Conservation (phyloP, 2,797 vertebrate species). For the Rhadinocentrus ornatus region DNA sequence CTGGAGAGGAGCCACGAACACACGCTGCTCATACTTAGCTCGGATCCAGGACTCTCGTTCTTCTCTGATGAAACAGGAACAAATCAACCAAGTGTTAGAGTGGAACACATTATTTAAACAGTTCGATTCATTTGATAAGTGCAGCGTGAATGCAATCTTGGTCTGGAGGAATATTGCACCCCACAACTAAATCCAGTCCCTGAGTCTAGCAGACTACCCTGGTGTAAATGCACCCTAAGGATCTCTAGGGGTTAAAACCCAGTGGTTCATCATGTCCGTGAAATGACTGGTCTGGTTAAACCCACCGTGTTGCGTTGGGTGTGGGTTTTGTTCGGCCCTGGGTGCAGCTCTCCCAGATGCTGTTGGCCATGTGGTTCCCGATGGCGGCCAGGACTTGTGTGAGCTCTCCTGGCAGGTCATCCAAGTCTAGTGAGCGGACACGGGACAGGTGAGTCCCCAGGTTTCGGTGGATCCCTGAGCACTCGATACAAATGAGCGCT, state of each 20-base stretch:
- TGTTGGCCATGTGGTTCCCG: slow-evolving; percentile 93
- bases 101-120: too few species aligned
- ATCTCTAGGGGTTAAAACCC: neutral
- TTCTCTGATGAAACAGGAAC: slow-evolving; percentile 78
- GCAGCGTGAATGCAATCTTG: too few species aligned
- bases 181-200: too few species aligned
- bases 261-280: neutral
- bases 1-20: slow-evolving; percentile 87
- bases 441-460: slow-evolving; percentile 95
- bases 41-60: slow-evolving; percentile 95
- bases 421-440: slow-evolving; percentile 94
- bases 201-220: too few species aligned
- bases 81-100: neutral
- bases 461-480: slow-evolving; percentile 96
- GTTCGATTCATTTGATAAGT: too few species aligned
- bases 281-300: neutral
- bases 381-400: slow-evolving; percentile 93
- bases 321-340: slow-evolving; percentile 89
- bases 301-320: slow-evolving; percentile 88
- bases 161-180: too few species aligned
- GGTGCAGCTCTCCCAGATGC: slow-evolving; percentile 93
- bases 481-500: slow-evolving; percentile 96
- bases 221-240: too few species aligned
- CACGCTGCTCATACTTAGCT: slow-evolving; percentile 93
- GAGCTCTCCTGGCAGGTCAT: slow-evolving; percentile 94